These are phyloP conservation scores for Neosalanx taihuensis DNA, from an alignment of 2,797 vertebrate species.

Conservation along the genomic window DNA sequence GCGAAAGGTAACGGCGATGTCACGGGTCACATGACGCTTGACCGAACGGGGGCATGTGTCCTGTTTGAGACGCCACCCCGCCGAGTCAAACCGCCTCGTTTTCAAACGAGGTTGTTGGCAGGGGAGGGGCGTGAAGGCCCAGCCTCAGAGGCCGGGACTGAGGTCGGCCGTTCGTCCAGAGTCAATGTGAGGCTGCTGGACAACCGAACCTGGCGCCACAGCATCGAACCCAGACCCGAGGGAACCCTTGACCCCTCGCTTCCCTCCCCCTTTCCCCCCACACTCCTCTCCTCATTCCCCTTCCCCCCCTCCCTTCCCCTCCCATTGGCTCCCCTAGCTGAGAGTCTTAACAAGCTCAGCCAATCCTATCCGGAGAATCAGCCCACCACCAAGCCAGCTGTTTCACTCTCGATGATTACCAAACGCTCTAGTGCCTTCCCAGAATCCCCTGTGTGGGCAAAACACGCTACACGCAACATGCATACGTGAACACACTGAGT, in stretches of 20 bases:
- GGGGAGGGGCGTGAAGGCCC: too few relatives aligned
- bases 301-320: background rate
- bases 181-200: background rate
- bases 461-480: too few relatives aligned
- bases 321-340: background rate
- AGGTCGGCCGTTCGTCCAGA: background rate
- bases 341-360: constrained; percentile 14
- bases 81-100: too few relatives aligned
- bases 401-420: constrained; percentile 29
- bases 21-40: too few relatives aligned
- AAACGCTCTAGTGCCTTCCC: too few relatives aligned
- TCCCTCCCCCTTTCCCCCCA: background rate
- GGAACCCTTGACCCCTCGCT: background rate
- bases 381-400: constrained; percentile 42
- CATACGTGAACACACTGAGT: constrained; percentile 29
- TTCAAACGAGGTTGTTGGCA: too few relatives aligned
- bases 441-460: too few relatives aligned
- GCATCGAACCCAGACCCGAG: background rate
- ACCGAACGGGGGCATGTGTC: too few relatives aligned
- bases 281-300: background rate
- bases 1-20: too few relatives aligned
- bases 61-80: too few relatives aligned
- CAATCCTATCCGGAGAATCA: background rate
- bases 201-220: background rate
- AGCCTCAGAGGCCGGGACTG: background rate